phyloP scores from a whole-genome alignment of 2,113 vertebrate genomes.

The Myrmecobius fasciatus region DNA sequence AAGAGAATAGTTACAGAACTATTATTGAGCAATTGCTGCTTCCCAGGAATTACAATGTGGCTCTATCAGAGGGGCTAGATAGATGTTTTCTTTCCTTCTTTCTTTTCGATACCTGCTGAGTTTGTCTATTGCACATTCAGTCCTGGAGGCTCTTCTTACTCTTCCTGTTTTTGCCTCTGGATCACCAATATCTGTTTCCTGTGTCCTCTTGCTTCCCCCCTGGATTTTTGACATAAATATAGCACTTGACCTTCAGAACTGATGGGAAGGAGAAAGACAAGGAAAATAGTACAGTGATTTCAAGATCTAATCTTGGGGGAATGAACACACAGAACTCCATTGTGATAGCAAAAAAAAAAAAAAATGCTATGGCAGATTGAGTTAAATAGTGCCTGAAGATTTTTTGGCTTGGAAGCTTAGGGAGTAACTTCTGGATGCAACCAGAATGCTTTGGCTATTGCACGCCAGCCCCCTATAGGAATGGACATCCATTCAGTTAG shows the following conservation, averaged over 20 bases:
- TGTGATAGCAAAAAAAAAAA: conserved; percentile 38
- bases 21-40: conserved; percentile 18
- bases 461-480: not conserved
- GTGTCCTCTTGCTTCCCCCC: not conserved
- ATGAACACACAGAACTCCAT: conserved; percentile 34
- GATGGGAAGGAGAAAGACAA: not conserved
- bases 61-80: not conserved
- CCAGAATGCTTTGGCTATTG: not conserved
- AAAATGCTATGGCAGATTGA: not conserved
- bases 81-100: not conserved
- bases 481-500: not conserved
- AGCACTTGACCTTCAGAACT: conserved; percentile 5
- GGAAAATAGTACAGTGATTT: not conserved
- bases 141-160: not conserved
- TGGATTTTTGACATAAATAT: conserved; percentile 4
- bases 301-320: not conserved
- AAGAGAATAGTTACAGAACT: not conserved
- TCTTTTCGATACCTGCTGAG: conserved; percentile 38
- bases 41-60: conserved; percentile 20
- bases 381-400: not conserved
- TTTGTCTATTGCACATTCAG: conserved; percentile 11
- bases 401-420: not conserved
- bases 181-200: conserved; percentile 31
- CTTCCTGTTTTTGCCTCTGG: conserved; percentile 39
- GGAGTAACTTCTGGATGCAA: not conserved